Evolutionary conservation across 2,113 vertebrate species (phyloP).

Genomic region (Equus quagga): DNA sequence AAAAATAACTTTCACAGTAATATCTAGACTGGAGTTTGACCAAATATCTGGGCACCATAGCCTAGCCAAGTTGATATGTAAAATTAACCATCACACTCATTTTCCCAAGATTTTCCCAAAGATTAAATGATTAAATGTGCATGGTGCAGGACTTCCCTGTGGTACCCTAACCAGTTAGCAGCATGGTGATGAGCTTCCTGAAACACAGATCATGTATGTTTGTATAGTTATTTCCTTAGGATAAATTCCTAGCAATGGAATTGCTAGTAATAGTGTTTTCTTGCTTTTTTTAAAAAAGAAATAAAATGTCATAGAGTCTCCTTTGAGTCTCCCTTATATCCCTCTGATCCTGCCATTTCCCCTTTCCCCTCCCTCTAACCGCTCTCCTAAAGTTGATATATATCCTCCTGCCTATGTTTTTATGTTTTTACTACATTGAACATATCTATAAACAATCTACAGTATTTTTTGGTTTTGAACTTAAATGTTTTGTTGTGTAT

Average conservation of each 20-base stretch:
- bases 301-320: not conserved
- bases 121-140: not conserved
- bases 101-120: not conserved
- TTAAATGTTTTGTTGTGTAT: not conserved
- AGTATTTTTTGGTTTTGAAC: slow-evolving; percentile 20
- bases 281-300: not conserved
- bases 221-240: not conserved
- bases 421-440: not conserved
- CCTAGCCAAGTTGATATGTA: not conserved
- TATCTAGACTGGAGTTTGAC: not conserved
- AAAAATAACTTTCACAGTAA: not conserved
- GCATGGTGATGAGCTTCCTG: not conserved
- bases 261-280: not conserved
- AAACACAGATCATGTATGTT: not conserved
- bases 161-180: not conserved
- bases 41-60: not conserved
- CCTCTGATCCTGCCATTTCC: not conserved
- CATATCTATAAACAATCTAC: not conserved
- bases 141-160: not conserved
- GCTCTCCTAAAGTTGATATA: not conserved
- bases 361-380: not conserved
- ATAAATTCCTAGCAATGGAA: not conserved
- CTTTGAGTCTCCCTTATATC: not conserved
- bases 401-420: not conserved
- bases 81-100: not conserved